A percentile compares a stretch with the other conserved stretches of the same genome.
Evolutionary conservation across 2,797 vertebrate species (phyloP).

Genomic region (Urosaurus nigricauda): DNA sequence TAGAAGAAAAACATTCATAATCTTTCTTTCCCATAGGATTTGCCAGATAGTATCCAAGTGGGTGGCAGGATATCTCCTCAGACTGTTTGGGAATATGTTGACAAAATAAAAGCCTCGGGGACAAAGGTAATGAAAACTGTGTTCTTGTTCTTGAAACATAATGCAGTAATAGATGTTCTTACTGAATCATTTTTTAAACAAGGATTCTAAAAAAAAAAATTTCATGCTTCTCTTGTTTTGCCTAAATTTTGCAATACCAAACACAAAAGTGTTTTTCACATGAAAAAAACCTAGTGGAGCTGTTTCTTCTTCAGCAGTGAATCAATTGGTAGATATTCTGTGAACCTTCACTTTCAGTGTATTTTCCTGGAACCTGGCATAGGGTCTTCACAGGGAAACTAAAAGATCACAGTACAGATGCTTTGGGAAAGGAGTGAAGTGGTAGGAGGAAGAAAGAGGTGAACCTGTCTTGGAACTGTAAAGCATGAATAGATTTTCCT

Average conservation of each 20-base stretch:
- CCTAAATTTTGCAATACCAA: neutral
- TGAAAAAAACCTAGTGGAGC: neutral
- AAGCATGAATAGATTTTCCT: neutral
- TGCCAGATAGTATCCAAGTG: constrained; percentile 96
- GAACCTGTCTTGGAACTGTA: neutral
- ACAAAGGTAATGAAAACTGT: constrained; percentile 87
- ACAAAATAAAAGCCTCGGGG: constrained; percentile 97
- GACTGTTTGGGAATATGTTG: constrained; percentile 98
- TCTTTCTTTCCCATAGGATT: constrained; percentile 83
- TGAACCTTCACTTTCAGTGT: neutral
- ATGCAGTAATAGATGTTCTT: neutral
- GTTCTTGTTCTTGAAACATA: neutral
- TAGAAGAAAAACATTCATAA: constrained; percentile 29
- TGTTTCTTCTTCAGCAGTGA: neutral
- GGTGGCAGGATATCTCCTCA: constrained; percentile 97
- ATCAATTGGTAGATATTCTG: neutral
- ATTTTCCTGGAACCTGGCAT: neutral
- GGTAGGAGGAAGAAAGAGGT: neutral
- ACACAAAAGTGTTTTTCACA: neutral
- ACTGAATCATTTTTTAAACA: neutral
- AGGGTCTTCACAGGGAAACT: neutral
- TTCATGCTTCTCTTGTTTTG: neutral
- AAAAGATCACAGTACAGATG: neutral
- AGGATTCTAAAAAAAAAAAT: neutral
- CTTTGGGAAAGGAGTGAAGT: neutral